phyloP scores from a whole-genome alignment of 2,113 vertebrate genomes.

The Mirounga angustirostris region DNA sequence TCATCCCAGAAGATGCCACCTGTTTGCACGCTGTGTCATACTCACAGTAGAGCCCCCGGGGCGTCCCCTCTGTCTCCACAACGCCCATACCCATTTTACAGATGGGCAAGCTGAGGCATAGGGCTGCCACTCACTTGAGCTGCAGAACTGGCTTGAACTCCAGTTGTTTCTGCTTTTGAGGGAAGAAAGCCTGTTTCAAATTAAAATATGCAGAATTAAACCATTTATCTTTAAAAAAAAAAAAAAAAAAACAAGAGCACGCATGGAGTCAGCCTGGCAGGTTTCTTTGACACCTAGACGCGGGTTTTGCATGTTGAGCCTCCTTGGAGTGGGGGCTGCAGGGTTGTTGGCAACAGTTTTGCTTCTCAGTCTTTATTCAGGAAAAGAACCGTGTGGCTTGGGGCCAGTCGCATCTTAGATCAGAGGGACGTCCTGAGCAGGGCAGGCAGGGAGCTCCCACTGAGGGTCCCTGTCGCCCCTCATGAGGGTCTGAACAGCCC shows the following conservation, averaged over 20 bases:
- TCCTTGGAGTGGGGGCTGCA: accelerated
- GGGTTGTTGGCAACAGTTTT: neutral
- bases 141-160: neutral
- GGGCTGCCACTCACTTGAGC: neutral
- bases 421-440: accelerated
- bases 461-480: neutral
- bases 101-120: accelerated
- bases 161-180: accelerated
- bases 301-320: accelerated
- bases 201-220: neutral
- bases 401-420: accelerated
- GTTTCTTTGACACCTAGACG: accelerated
- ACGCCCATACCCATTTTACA: neutral
- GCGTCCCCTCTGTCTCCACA: neutral
- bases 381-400: too few species aligned
- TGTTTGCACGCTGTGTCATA: too few species aligned
- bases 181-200: neutral
- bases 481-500: accelerated
- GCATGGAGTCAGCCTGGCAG: accelerated
- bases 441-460: neutral
- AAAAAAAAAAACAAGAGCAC: too few species aligned
- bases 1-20: neutral
- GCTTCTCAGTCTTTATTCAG: neutral
- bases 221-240: neutral
- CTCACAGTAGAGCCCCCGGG: neutral